Base-by-base conservation (phyloP, 2,113 vertebrate genomes). In the Epinephelus fuscoguttatus region DNA sequence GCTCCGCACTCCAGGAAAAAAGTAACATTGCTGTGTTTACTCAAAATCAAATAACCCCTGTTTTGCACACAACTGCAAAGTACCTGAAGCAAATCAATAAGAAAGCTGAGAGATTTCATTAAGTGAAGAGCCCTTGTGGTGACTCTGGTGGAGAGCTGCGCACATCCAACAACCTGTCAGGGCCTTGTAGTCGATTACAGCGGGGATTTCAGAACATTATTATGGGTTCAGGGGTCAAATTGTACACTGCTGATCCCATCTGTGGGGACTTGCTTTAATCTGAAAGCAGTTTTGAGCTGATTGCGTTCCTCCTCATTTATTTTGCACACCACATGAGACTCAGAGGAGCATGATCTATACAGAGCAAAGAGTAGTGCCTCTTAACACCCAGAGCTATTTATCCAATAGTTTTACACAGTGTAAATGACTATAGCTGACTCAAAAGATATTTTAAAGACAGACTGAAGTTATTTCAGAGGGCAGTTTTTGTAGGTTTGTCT, bases 41-140 rank as follows among this genome's bases (percentile, higher is more conserved):
- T 84, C 64, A 75, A 84, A 84, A 90, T 90, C 69, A 91, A 92
- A 90, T 87, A 84, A 85, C 42, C 59, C 78, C 78, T 85, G 82
- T 92, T 87, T 92, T 92, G 86, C 81, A 85, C 89, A 82, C 87
- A 88, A 89, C 80, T 88, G 91, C 87, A 92, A 88, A 92, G 78
- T 82, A 90, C 86, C 90, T 84, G 86, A 82, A 63, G 88, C 70
- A 78, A 92, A 94, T 95, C 92, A 91, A 93, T 92, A 93, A 84
- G 88, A 91, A 91, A 85, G 79, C 88, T 85, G 79, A 70, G 83
- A 77, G 84, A 91, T 94, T 93, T 95, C 92, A 94, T 94, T 93
- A 94, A 78, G 87, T 88, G 86, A 93, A 91, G 88, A 91, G 91
- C 77, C 88, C 86, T 84, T 61, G 79, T 78, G 86, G 81, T 89